These are phyloP conservation scores for Diadegma fenestrale DNA, from an alignment of 2,888 invertebrate species.

Conservation along the genomic window DNA sequence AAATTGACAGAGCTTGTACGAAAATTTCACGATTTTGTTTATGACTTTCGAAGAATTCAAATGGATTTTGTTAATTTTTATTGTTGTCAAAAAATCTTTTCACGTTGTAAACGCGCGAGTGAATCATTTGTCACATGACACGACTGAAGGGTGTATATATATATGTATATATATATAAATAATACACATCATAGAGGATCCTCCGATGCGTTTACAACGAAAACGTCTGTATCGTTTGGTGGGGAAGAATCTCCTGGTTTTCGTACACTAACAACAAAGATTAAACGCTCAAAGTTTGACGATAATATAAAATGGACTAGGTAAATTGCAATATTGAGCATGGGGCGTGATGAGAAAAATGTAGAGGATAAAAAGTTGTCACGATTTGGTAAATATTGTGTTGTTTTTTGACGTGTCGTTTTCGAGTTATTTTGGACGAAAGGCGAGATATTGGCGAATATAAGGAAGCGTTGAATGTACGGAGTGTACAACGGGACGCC, in stretches of 20 bases:
- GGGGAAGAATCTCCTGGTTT: conserved; percentile 42
- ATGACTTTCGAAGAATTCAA: background rate
- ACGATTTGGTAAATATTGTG: conserved; percentile 79
- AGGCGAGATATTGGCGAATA: conserved; percentile 58
- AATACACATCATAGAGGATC: conserved; percentile 36
- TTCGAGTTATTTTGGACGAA: conserved; percentile 76
- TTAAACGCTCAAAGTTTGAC: conserved; percentile 16
- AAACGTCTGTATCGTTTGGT: conserved; percentile 24
- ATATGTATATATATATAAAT: too few species aligned
- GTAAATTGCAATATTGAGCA: conserved; percentile 76
- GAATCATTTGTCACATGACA: conserved; percentile 67
- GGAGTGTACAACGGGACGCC: conserved; percentile 81
- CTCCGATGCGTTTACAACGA: conserved; percentile 48
- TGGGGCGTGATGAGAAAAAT: conserved; percentile 80
- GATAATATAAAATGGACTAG: conserved; percentile 64
- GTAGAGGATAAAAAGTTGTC: conserved; percentile 79
- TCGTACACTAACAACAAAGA: conserved; percentile 53
- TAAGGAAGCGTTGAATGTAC: conserved; percentile 20
- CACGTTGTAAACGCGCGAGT: conserved; percentile 52
- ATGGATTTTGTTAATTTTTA: background rate
- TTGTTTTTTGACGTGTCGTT: conserved; percentile 48
- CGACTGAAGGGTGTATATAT: conserved; percentile 23
- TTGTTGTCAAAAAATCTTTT: conserved; percentile 12
- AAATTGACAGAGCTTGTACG: background rate
- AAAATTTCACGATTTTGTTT: background rate